Base-by-base conservation (phyloP, 2,888 invertebrate species). In the Anthophora plumipes region DNA sequence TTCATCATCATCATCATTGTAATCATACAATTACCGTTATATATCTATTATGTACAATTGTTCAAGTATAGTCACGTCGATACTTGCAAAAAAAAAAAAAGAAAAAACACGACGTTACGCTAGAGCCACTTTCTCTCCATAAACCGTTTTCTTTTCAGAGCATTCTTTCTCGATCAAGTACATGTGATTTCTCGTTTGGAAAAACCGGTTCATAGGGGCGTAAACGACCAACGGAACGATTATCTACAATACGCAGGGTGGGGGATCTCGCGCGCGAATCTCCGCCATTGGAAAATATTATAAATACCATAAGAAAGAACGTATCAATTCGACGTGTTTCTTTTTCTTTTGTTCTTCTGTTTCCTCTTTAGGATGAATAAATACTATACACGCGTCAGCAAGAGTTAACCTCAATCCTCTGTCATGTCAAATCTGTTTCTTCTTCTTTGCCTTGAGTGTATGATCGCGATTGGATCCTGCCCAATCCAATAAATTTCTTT, bases 401-500 rank as follows among this genome's bases (percentile, higher is more conserved):
- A 60, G 77, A 50, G 59, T 57, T 22, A 54, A 54, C n/a, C 57
- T 83, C 66, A 68, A 31, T 12, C 3, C 20, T 37, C 4, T 31
- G 20, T 60, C 37, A 61, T 22, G 60, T 22, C 67, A 43, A 73
- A 79, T 48, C 17, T 20, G 22, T 52, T 59, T 17, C 39, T 37
- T 50, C 48, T 48, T 37, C 20, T 54, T 43, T 17, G n/a, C 41
- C 22, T 73, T 60, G 74, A 55, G 61, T 55, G 46, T 69, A 31
- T 31, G 72, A 84, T 64, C 57, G 67, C 57, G 89, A 91, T 91
- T 88, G 91, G 92, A 92, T 91, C 92, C 93, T 88, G 93, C 91
- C 92, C 90, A 89, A 91, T 90, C 89, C 66, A 70, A 57, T 57
- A 79, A 81, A 85, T 80, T 79, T 46, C 12, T 50, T 52, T 41